A percentile compares a stretch with the other conserved stretches of the same genome.
These are phyloP conservation scores for Brienomyrus brachyistius DNA, from an alignment of 2,113 vertebrate species.

Conservation along the genomic window DNA sequence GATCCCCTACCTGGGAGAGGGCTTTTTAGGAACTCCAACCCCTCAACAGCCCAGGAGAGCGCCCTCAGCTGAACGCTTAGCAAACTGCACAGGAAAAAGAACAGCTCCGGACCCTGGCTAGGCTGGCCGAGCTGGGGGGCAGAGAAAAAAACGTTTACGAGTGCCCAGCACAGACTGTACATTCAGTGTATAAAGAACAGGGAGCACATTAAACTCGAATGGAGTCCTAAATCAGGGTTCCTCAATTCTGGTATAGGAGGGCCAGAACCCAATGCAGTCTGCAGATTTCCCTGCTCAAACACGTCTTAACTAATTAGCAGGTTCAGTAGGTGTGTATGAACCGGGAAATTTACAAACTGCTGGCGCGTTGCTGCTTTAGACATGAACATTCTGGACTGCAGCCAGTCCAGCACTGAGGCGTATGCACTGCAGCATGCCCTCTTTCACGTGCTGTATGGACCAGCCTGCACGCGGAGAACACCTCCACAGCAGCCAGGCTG, in stretches of 20 bases:
- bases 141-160: neutral
- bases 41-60: constrained; percentile 53
- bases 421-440: neutral
- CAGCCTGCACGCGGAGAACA: neutral
- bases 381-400: neutral
- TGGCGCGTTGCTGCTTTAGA: neutral
- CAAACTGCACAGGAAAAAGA: constrained; percentile 79
- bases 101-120: constrained; percentile 62
- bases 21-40: constrained; percentile 47
- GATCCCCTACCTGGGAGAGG: constrained; percentile 35
- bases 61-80: constrained; percentile 68
- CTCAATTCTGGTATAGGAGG: neutral
- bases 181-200: neutral
- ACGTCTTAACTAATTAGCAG: neutral
- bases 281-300: neutral
- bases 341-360: no score
- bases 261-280: neutral
- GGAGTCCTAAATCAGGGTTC: neutral
- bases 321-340: no score
- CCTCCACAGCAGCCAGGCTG: neutral
- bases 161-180: neutral
- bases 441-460: neutral
- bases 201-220: neutral
- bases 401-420: neutral
- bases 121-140: constrained; percentile 66